phyloP scores from a whole-genome alignment of 2,113 vertebrate species.

The Sus scrofa region T2T-Sscrofa CM000825.6:68949001-68949500 shows the following conservation, averaged over 20 bases:
- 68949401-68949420: constrained; percentile 23
- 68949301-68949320: constrained; percentile 19
- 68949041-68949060: no score
- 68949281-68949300: neutral
- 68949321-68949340: constrained; percentile 7
- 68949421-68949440: constrained; percentile 3
- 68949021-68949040: no score
- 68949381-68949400: neutral
- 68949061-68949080: no score
- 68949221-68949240: neutral
- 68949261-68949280: neutral
- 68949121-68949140: no score
- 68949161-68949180: no score
- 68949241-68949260: neutral
- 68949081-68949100: no score
- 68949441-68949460: neutral
- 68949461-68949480: neutral
- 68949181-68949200: neutral
- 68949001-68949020: no score
- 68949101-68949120: no score
- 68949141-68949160: no score
- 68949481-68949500: neutral
- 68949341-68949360: constrained; percentile 8
- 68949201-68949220: neutral
- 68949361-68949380: neutral